Base-by-base conservation (phyloP, 2,797 vertebrate species). In the Notolepis coatsorum region DNA sequence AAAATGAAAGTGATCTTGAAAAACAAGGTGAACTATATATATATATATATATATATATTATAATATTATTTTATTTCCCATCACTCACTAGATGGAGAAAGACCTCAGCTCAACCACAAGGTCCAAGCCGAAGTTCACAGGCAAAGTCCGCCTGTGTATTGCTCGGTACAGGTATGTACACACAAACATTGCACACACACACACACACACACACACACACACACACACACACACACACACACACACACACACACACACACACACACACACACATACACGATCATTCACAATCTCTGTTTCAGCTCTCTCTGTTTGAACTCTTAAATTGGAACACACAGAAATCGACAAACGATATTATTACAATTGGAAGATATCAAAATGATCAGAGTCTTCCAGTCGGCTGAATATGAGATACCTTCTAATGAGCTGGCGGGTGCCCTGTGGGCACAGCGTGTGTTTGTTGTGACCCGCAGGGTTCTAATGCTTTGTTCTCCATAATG, bases 81-180 rank as follows among this genome's bases (percentile, higher is more conserved):
- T 27, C 2, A 3, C 43, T 69, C 3, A 50, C 1, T 67, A 99
- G 98, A 98, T 99, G 97, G 96, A 98, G 82, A 94, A 96, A 94
- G 95, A 97, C 82, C 90, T 90, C 60, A 89, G 92, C 75, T 94
- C 94, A 54, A 94, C 90, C 64, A 93, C 94, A 79, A 88, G 91
- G 69, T 92, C 95, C 77, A 98, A 95, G 90, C 93, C 92, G 62
- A 95, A 93, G 85, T 97, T 95, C 90, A 95, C 96, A 55, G 96
- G 96, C 68, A 99, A 97, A 78, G 96, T 97, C 62, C 95, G 96
- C 70, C 92, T 99, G 84, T 99, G 97, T 64, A 93, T 99, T 1
- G 98, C 97, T 71, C 96, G 98, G 25, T 99, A 99, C 37, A 99
- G 97, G 98, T 99, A 88, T 24, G 89, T 77, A 31, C 5, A 42